These are phyloP conservation scores for Lophotis ruficrista DNA, from an alignment of 2,113 vertebrate species.

Conservation along the genomic window DNA sequence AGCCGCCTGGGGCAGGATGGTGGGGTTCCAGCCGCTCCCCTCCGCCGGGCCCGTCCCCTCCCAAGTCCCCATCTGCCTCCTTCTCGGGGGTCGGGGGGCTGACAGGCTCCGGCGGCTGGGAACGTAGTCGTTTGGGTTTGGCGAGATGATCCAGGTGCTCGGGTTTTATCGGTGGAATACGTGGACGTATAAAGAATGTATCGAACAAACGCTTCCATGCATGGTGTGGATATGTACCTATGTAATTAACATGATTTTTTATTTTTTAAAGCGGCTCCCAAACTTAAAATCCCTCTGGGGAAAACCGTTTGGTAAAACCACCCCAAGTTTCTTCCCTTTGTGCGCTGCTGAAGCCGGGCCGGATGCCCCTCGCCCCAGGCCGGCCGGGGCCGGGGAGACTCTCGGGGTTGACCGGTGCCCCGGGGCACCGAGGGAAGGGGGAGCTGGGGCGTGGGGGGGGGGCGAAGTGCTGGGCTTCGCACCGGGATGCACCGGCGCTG, in stretches of 20 bases:
- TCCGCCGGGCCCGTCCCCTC: not conserved
- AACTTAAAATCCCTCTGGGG: not conserved
- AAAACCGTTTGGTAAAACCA: not conserved
- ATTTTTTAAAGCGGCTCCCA: not conserved
- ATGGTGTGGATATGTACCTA: not conserved
- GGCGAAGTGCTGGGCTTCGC: not conserved
- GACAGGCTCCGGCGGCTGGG: not conserved
- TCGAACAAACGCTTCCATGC: not conserved
- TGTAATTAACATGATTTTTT: too few relatives aligned
- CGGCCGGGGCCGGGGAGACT: not conserved
- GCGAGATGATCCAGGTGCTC: not conserved
- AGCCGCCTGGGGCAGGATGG: too few relatives aligned
- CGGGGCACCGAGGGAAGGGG: not conserved
- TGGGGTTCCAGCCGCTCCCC: not conserved
- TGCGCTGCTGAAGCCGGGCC: not conserved
- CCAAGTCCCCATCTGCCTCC: not conserved
- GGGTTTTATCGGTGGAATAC: not conserved
- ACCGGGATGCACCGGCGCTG: not conserved
- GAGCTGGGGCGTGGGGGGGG: too few relatives aligned
- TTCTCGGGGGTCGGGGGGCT: not conserved
- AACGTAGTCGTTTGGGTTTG: not conserved
- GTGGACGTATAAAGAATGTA: not conserved
- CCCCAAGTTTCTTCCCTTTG: not conserved
- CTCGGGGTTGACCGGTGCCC: not conserved
- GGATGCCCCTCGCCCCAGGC: not conserved